Evolutionary conservation across 1,140 invertebrate species (phyloP), one percentile per base, ranked within the genome.

Genomic region (Panulirus ornatus): DNA sequence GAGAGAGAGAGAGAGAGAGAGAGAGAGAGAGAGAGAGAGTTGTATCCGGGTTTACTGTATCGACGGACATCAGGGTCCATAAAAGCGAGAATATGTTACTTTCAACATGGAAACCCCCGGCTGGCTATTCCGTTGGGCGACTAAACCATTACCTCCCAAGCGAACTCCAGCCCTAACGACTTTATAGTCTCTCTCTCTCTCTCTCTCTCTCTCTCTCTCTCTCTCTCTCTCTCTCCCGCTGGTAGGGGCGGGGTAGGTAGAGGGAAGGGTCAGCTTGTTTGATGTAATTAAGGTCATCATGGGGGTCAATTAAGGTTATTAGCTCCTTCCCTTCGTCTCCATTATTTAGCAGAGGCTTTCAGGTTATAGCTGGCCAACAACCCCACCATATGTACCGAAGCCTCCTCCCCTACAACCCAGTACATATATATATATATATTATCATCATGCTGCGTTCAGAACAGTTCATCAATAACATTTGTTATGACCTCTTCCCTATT

Each of bases 271-370:
- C 70, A 71, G 70, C 22, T 71, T 71, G 70, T 71, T 71, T 71
- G 70, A 34, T 71, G 70, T 71, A 71, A 71, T 71, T 71, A 71
- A 71, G 70, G 70, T 71, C 70, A 71, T 71, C 30, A 71, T 27
- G 30, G 70, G 70, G 70, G 70, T 71, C 70, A 71, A 71, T 71
- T 71, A 27, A 71, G 30, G 22, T 27, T 30, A 71, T 71, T 71
- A 71, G 70, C 70, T 27, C 30, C 70, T 71, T 71, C 70, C 70
- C 70, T 71, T 34, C 27, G 30, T 71, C 70, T 71, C 70, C 36
- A 71, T 71, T 71, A 71, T 71, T 71, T 71, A 71, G 30, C 70
- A 38, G n/a, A n/a, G 70, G 27, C 70, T 71, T 71, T 71, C 70
- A 38, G 22, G 70, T 38, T 71, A 38, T 36, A 71, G 36, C 27